Base-by-base conservation (phyloP, 2,797 vertebrate species). In the Brotula barbata region DNA sequence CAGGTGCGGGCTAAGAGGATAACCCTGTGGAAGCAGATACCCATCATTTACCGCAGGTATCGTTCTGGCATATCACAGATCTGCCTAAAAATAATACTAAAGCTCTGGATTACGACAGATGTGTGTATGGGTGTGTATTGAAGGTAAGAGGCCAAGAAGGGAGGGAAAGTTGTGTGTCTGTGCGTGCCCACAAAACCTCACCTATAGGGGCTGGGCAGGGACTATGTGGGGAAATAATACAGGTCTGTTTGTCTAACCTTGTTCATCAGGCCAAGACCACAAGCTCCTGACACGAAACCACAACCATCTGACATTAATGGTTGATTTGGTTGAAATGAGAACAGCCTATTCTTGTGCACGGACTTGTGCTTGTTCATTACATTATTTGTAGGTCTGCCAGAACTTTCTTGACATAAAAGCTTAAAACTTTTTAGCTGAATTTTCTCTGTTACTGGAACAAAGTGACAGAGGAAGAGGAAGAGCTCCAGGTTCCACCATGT, bases 211-310 rank as follows among this genome's bases (percentile, higher is more conserved):
- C 31, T 69, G 58, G 65, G 68, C 40, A 71, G 39, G 52, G 50
- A 50, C 64, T 58, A 45, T 51, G 75, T 57, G 43, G 57, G 48
- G 44, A 73, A 43, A 71, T 66, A 73, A 85, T 87, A 86, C 84
- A 78, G 86, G 88, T 83, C 58, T 88, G 83, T 88, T 87, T 88
- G 77, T 77, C 20, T 86, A 86, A 84, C 84, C 81, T 66, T 13
- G 31, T 83, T 82, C 78, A 84, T 73, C 70, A 1, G 68, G 64
- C 60, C 82, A 56, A 77, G 78, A 68, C 80, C 81, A 71, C 41
- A 10, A 60, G 68, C 66, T 70, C 67, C 65, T 23, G 58, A 76
- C 78, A 62, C 52, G 65, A 81, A 80, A 72, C 67, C 61, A 53
- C 71, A 68, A 70, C 49, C 10, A 13, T 48, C 64, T 82, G 67